Base-by-base conservation (phyloP, 2,113 vertebrate genomes). In the Cairina moschata region DNA sequence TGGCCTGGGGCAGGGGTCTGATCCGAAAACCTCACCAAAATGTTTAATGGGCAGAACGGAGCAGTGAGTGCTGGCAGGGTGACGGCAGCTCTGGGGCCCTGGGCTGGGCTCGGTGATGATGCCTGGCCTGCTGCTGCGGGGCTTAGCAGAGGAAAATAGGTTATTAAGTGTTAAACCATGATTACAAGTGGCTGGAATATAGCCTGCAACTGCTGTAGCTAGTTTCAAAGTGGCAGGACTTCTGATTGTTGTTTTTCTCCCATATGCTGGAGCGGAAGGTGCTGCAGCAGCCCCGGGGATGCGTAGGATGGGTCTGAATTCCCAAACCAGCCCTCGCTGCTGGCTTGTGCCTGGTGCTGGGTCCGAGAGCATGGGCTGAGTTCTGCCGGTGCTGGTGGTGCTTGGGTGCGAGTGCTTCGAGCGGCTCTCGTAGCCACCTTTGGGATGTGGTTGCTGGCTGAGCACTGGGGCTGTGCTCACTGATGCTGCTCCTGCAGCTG, bases 121-220 rank as follows among this genome's bases (percentile, higher is more conserved):
- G 46, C 7, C 16, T 75, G 15, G 50, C 88, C 75, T 8, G 66
- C 66, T 40, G 78, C 81, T 94, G 75, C 83, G 72, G 52, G 81
- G 79, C 66, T 94, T 96, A 95, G 76, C 0, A 0, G 38, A 38
- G 72, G 38, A 67, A 93, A 96, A 91, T 13, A 66, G 71, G 88
- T 86, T 81, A 46, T 93, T 94, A 88, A 91, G 87, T 90, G 93
- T 88, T 91, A 88, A 91, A 96, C 90, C 0, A 0, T 10, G 67
- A 83, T 93, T 74, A 91, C 87, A 74, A 38, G 56, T 46, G 59
- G 72, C 82, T 95, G 83, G 72, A 93, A 94, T 74, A 16, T 52
- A 54, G 88, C 77, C 77, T 69, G 58, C 34, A 31, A 54, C 31
- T 66, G 67, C 78, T 63, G 59, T 11, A 86, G 85, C 87, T 74